Base-by-base conservation (phyloP, 1,140 invertebrate genomes). In the Danaus plexippus region DNA sequence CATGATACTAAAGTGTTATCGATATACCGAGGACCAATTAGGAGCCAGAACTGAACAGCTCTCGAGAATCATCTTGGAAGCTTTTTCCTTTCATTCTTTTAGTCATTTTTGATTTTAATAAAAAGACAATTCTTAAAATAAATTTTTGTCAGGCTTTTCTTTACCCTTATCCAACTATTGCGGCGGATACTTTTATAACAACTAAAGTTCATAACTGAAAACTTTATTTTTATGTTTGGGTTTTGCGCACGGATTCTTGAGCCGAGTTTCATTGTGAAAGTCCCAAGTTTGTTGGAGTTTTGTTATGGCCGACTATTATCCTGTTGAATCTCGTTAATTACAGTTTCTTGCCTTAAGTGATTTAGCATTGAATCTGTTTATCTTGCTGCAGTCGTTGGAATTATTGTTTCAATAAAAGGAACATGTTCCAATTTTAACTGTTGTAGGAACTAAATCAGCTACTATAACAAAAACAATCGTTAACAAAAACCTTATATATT, bases 291-390 rank as follows among this genome's bases (percentile, higher is more conserved):
- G 22, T 22, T n/a, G 43, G 44, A 52, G 40, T 56, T 56, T 47
- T 43, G 11, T 59, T 59, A 41, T 55, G 47, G 51, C 11, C 18
- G 46, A 57, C 57, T 63, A 59, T 63, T 56, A 63, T 59, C 56
- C 48, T 59, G 49, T 59, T 59, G 53, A 53, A 63, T 63, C 49
- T 50, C 9, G 18, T 58, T 63, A 59, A 63, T 63, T 63, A 58
- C 53, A 54, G 46, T 57, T 63, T 47, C 51, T 49, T 47, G 42
- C 49, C 48, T 59, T 52, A 57, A 32, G 22, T 32, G 22, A 32
- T 32, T 32, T 50, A 49, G 47, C 45, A 51, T 57, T 45, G 42
- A 57, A 49, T 57, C 51, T 57, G 47, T 47, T 46, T 45, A 43
- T 46, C 12, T 12, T 46, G 11, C 32, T 45, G 18, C 10, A 48